These are phyloP conservation scores for Eretmochelys imbricata DNA, from an alignment of 2,113 vertebrate genomes.

Conservation along the genomic window DNA sequence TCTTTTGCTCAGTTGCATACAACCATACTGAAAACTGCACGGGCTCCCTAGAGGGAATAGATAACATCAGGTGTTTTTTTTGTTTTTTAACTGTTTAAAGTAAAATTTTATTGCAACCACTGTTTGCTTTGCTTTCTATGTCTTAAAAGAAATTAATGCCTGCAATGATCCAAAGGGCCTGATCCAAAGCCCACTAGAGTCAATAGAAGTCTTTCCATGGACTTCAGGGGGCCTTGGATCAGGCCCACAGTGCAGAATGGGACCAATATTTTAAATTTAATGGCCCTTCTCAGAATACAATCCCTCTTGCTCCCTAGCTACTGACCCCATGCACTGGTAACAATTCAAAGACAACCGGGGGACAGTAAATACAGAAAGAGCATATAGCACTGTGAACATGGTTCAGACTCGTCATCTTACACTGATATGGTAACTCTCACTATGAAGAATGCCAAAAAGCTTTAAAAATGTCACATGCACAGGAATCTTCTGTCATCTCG, in stretches of 20 bases:
- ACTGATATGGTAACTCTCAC: not conserved
- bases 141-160: constrained; percentile 65
- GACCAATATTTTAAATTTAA: constrained; percentile 58
- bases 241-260: constrained; percentile 39
- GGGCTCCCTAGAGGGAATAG: constrained; percentile 64
- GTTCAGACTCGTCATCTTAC: not conserved
- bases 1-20: constrained; percentile 74
- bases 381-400: not conserved
- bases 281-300: constrained; percentile 39
- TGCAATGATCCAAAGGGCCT: not conserved
- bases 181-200: not conserved
- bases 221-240: not conserved
- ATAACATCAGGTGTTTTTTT: constrained; percentile 57
- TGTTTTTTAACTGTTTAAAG: constrained; percentile 68
- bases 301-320: not conserved
- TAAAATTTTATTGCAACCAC: constrained; percentile 72
- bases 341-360: constrained; percentile 58
- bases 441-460: not conserved
- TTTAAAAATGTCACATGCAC: not conserved
- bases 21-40: constrained; percentile 65
- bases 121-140: constrained; percentile 73
- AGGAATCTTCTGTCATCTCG: not conserved
- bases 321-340: not conserved
- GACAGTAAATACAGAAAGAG: constrained; percentile 49
- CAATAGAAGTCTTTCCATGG: not conserved